These are phyloP conservation scores for Erpetoichthys calabaricus DNA, from an alignment of 2,797 vertebrate species.

Conservation along the genomic window DNA sequence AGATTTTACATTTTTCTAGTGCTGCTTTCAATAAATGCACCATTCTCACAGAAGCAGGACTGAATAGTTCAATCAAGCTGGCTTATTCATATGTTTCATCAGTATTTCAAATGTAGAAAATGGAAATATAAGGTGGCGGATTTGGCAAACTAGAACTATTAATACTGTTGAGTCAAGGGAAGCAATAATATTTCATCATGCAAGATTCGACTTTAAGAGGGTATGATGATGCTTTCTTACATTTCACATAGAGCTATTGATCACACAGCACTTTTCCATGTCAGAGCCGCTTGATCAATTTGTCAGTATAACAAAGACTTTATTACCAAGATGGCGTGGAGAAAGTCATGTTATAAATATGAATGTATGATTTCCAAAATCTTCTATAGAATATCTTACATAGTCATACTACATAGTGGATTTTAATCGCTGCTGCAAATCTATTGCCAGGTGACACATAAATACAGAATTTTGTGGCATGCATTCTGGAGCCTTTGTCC, in stretches of 20 bases:
- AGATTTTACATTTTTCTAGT: too few species aligned
- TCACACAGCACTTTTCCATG: neutral
- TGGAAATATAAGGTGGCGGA: too few species aligned
- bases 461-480: too few species aligned
- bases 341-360: neutral
- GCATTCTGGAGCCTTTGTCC: too few species aligned
- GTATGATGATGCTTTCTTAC: neutral
- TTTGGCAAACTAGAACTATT: neutral
- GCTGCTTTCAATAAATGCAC: too few species aligned
- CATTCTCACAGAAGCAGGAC: too few species aligned
- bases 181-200: neutral
- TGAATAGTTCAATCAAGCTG: too few species aligned
- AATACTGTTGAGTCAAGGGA: neutral
- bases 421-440: too few species aligned
- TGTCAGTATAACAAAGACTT: neutral
- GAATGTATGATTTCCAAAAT: neutral
- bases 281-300: neutral
- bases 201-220: neutral
- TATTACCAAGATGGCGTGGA: neutral
- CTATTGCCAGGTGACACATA: too few species aligned
- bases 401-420: too few species aligned
- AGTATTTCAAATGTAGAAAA: too few species aligned
- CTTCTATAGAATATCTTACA: neutral
- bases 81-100: too few species aligned
- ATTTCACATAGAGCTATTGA: constrained; percentile 2